phyloP scores from a whole-genome alignment of 2,888 invertebrate genomes.

The Hyalella azteca region DNA sequence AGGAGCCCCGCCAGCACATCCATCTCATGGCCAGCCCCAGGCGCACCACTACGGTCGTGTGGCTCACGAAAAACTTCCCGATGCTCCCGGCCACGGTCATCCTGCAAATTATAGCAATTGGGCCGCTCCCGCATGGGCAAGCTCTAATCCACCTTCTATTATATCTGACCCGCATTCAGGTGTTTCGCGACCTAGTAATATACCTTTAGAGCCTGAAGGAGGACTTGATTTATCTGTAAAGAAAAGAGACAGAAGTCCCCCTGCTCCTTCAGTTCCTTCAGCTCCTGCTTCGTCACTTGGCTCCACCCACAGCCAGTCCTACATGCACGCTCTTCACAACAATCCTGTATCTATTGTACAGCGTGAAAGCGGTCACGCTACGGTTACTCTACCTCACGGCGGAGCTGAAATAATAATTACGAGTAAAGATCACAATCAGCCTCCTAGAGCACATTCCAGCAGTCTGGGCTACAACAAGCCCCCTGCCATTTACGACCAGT shows the following conservation, averaged over 20 bases:
- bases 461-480: constrained; percentile 54
- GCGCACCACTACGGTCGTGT: constrained; percentile 15
- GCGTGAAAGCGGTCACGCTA: constrained; percentile 62
- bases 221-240: constrained; percentile 57
- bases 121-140: background rate
- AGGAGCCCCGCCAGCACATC: background rate
- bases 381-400: constrained; percentile 46
- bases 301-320: constrained; percentile 39
- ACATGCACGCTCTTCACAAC: constrained; percentile 9
- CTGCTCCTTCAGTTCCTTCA: constrained; percentile 39
- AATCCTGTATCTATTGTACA: constrained; percentile 64
- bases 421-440: constrained; percentile 51
- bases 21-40: background rate
- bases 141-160: background rate
- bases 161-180: constrained; percentile 45
- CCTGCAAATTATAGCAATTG: background rate
- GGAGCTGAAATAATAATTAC: constrained; percentile 52
- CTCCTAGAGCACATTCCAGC: constrained; percentile 60
- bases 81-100: background rate
- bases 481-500: constrained; percentile 43
- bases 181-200: constrained; percentile 39
- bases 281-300: constrained; percentile 28
- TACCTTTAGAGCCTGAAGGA: constrained; percentile 45
- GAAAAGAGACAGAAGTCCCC: constrained; percentile 51
- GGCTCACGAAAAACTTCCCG: background rate